phyloP scores from a whole-genome alignment of 2,888 invertebrate genomes.

The Frankliniella intonsa region DNA sequence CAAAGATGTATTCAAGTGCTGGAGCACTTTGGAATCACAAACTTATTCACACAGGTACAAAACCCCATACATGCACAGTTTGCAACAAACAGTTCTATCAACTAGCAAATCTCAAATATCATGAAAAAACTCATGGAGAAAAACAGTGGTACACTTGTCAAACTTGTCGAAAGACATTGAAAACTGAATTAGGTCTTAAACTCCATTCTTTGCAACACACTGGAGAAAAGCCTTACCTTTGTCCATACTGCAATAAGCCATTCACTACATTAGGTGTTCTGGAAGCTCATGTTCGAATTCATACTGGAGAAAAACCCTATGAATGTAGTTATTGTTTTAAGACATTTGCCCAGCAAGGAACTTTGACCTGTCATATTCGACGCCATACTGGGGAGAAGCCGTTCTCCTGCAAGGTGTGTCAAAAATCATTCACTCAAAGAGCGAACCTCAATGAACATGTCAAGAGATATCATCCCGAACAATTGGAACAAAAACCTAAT shows the following conservation, averaged over 20 bases:
- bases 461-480: not conserved
- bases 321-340: slow-evolving; percentile 14
- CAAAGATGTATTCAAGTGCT: slow-evolving; percentile 18
- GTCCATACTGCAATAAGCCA: slow-evolving; percentile 8
- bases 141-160: slow-evolving; percentile 5
- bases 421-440: slow-evolving; percentile 11
- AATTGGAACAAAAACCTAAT: not conserved
- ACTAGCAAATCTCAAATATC: slow-evolving; percentile 12
- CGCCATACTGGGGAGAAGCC: not conserved
- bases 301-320: slow-evolving; percentile 4
- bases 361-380: slow-evolving; percentile 2
- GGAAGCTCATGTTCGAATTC: slow-evolving; percentile 15
- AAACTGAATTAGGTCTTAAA: slow-evolving; percentile 10
- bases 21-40: slow-evolving; percentile 7
- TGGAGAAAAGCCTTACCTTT: not conserved
- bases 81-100: slow-evolving; percentile 17
- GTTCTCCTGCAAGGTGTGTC: not conserved
- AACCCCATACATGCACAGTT: slow-evolving; percentile 16
- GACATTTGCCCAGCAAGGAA: slow-evolving; percentile 4
- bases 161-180: not conserved
- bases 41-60: not conserved
- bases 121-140: slow-evolving; percentile 3
- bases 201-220: not conserved
- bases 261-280: slow-evolving; percentile 6
- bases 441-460: not conserved